Evolutionary conservation across 2,888 invertebrate species (phyloP), one percentile per base, ranked within the genome.

Genomic region (Drosophila cracens): DNA sequence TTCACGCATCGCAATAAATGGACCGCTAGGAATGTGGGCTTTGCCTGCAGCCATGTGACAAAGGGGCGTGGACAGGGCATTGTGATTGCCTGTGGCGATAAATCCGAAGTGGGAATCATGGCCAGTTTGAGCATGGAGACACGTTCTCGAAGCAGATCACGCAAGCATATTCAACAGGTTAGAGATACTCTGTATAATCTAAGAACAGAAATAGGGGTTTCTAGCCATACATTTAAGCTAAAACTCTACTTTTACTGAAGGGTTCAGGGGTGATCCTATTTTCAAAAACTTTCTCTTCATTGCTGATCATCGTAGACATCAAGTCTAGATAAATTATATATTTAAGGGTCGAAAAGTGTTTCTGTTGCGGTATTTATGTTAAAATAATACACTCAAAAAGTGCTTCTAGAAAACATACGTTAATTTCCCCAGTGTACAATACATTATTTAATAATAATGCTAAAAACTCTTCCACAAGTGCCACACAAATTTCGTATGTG

Each of bases 31-130:
- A 86, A 88, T 51, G 53, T 86, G 31, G 90, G 81, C 4, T 72
- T 89, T 6, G 83, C 76, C n/a, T 61, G 86, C 62, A 83, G 65
- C n/a, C 81, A 79, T 54, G 83, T 86, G 0, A 76, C 60, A 2
- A 67, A 52, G 16, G 86, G 86, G 3, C 21, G 51, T 4, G 86
- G 88, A 1, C 33, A 36, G 40, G 81, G 73, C 4, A 29, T 86
- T 31, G 88, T 86, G 27, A 81, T 86, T 38, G 88, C 81, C 2
- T 83, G 88, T 36, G 90, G 90, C 8, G 48, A 58, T 54, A 29
- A 77, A 1, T 49, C 88, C 2, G 79, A 83, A 10, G 60, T 81
- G 0, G 83, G 88, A 0, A 33, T 43, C 16, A 70, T 83, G 76
- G 70, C 66, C 1, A 38, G 40, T 0, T 29, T 74, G 4, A 73